Evolutionary conservation across 2,797 vertebrate species (phyloP).

Genomic region (Cossypha polioptera): DNA sequence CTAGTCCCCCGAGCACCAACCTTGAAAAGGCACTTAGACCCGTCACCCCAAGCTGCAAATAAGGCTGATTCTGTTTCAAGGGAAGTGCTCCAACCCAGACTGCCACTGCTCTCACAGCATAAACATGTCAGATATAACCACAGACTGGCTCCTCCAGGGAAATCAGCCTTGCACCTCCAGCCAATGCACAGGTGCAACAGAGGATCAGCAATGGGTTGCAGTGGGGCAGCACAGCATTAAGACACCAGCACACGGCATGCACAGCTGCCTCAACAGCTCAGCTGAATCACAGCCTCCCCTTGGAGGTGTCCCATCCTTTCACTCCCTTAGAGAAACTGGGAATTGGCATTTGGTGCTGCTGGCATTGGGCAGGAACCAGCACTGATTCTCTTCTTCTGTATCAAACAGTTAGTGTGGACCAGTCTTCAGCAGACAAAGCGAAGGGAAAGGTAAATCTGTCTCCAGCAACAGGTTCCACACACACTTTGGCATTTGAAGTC

Average conservation of each 20-base stretch:
- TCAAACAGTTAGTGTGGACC: background rate
- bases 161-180: background rate
- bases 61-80: background rate
- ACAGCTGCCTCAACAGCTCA: background rate
- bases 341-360: background rate
- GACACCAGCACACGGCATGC: rapidly evolving
- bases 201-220: background rate
- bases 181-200: rapidly evolving
- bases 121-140: background rate
- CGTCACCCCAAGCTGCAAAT: background rate
- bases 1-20: background rate
- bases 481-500: rapidly evolving
- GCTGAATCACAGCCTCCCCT: background rate
- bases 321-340: background rate
- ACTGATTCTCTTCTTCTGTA: background rate
- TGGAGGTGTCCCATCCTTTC: rapidly evolving
- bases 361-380: background rate
- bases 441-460: background rate
- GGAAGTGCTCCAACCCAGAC: background rate
- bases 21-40: background rate
- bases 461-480: background rate
- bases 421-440: background rate
- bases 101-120: rapidly evolving
- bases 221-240: rapidly evolving
- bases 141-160: background rate